Evolutionary conservation across 2,113 vertebrate genomes (phyloP).

Genomic region (Hepsetus odoe): DNA sequence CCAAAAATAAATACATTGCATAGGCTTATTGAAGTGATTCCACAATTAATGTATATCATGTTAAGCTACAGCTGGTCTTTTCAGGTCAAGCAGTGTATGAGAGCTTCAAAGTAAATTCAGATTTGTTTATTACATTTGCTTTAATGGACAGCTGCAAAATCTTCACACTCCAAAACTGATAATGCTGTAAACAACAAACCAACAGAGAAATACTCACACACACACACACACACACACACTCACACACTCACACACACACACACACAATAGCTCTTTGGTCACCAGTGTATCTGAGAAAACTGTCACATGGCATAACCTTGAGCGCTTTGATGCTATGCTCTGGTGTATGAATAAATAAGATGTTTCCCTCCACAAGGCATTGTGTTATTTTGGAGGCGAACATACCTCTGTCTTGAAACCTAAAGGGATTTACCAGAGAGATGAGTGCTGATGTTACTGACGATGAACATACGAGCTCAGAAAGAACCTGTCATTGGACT

Average conservation of each 20-base stretch:
- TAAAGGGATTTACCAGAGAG: neutral
- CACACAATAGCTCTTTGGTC: neutral
- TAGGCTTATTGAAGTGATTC: no score
- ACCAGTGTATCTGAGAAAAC: neutral
- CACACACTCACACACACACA: neutral
- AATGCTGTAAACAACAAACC: no score
- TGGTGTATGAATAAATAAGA: neutral
- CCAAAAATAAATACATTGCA: no score
- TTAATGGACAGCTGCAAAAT: no score
- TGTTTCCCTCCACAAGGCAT: neutral
- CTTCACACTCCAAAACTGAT: no score
- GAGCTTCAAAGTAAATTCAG: no score
- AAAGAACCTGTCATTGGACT: no score
- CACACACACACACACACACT: neutral
- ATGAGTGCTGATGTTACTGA: conserved; percentile 3
- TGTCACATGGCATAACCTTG: conserved; percentile 1
- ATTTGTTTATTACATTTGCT: no score
- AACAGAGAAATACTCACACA: neutral
- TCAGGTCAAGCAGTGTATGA: no score
- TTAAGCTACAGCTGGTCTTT: no score
- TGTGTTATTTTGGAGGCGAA: neutral
- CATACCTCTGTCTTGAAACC: neutral
- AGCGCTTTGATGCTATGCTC: neutral
- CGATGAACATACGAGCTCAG: neutral
- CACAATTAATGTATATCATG: no score